phyloP scores from a whole-genome alignment of 2,113 vertebrate genomes.

The Scomber colias region DNA sequence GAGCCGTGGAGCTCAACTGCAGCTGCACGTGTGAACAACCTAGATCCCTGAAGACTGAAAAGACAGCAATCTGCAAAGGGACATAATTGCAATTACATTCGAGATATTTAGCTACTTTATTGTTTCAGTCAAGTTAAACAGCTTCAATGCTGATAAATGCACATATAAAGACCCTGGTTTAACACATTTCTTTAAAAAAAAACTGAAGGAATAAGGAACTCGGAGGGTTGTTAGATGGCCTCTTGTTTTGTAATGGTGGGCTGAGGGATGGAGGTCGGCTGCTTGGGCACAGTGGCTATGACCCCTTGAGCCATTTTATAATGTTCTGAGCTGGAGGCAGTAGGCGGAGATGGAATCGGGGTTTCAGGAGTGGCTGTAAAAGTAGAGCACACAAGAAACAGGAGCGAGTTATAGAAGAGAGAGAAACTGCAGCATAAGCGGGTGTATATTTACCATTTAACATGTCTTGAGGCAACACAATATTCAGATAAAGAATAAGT shows the following conservation, averaged over 20 bases:
- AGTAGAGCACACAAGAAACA: conserved; percentile 60
- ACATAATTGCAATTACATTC: conserved; percentile 34
- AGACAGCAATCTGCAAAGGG: conserved; percentile 34
- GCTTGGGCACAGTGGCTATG: conserved; percentile 92
- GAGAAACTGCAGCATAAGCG: conserved; percentile 17
- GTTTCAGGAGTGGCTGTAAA: conserved; percentile 96
- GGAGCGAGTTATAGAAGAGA: conserved; percentile 32
- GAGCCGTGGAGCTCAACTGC: conserved; percentile 36
- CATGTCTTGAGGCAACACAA: conserved; percentile 26
- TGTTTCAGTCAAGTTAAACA: conserved; percentile 61
- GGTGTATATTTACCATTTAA: conserved; percentile 44
- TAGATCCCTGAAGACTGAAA: conserved; percentile 51
- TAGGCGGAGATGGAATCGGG: conserved; percentile 95
- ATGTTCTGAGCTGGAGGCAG: conserved; percentile 93
- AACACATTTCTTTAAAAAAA: conserved; percentile 39
- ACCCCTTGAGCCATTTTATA: conserved; percentile 96
- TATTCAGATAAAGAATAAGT: conserved; percentile 72
- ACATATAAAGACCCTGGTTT: conserved; percentile 50
- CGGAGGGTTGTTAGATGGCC: conserved; percentile 87
- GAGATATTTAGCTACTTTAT: conserved; percentile 46
- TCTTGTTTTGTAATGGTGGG: conserved; percentile 97
- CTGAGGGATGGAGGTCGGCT: conserved; percentile 92
- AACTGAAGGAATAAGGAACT: conserved; percentile 30
- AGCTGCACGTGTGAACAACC: conserved; percentile 51
- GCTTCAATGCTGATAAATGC: conserved; percentile 56